phyloP scores from a whole-genome alignment of 2,113 vertebrate genomes.

The Daboia siamensis region DNA sequence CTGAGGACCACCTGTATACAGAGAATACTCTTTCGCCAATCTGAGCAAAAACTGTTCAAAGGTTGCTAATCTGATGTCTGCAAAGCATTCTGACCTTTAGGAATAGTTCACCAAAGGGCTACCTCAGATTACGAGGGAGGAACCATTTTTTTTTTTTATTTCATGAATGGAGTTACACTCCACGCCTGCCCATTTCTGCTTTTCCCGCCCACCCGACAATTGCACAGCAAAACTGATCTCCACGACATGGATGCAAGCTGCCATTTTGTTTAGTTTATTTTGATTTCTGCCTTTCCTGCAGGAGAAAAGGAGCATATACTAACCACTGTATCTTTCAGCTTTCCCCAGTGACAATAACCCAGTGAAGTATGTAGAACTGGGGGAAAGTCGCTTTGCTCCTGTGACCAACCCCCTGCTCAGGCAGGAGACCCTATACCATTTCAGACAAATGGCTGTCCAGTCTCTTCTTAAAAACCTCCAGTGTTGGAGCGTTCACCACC shows the following conservation, averaged over 20 bases:
- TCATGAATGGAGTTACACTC: background rate
- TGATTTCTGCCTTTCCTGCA: background rate
- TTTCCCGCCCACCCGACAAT: background rate
- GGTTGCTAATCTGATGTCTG: background rate
- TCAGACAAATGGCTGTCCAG: too few relatives aligned
- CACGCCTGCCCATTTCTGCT: background rate
- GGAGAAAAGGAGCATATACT: background rate
- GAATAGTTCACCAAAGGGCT: background rate
- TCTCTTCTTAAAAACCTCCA: too few relatives aligned
- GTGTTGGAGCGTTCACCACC: too few relatives aligned
- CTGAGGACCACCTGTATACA: background rate
- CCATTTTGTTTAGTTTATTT: background rate
- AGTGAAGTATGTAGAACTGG: background rate
- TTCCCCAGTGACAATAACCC: background rate
- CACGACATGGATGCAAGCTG: background rate
- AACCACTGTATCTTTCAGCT: background rate
- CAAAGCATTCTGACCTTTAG: background rate
- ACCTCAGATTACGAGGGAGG: background rate
- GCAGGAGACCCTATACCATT: too few relatives aligned
- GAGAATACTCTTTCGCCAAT: background rate
- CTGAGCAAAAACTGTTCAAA: background rate
- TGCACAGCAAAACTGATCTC: background rate
- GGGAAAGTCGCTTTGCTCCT: background rate
- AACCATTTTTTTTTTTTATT: background rate
- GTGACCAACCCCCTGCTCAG: too few relatives aligned